These are phyloP conservation scores for Periplaneta americana DNA, from an alignment of 1,140 invertebrate genomes.

Conservation along the genomic window DNA sequence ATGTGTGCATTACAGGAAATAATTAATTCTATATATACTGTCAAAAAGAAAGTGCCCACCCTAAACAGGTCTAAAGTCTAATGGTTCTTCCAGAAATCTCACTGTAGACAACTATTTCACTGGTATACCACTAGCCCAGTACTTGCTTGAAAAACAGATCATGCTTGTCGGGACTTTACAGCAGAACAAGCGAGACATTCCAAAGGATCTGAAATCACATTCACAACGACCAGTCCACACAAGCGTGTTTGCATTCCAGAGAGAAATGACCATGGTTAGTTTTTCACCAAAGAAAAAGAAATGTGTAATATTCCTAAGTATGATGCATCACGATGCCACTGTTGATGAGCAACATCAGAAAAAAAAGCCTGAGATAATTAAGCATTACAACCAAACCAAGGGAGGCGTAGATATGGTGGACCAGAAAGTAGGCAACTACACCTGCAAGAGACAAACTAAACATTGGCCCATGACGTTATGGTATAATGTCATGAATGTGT, in stretches of 20 bases:
- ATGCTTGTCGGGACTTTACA: conserved; percentile 33
- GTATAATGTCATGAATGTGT: conserved; percentile 6
- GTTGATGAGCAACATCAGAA: conserved; percentile 7
- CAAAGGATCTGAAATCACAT: conserved; percentile 16
- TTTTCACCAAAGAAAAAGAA: too few species aligned
- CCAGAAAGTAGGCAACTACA: conserved; percentile 22
- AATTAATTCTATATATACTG: too few species aligned
- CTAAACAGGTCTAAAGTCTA: too few species aligned
- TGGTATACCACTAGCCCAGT: too few species aligned
- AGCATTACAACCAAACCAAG: conserved; percentile 38
- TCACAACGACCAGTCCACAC: neutral
- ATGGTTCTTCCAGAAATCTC: conserved; percentile 31
- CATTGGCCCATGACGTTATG: neutral
- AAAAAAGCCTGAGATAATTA: conserved; percentile 34
- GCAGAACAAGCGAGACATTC: conserved; percentile 36
- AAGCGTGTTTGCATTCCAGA: conserved; percentile 2
- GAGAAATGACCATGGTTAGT: conserved; percentile 17
- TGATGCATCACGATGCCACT: conserved; percentile 15
- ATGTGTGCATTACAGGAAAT: too few species aligned
- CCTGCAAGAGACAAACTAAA: conserved; percentile 9
- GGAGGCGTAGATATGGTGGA: conserved; percentile 39
- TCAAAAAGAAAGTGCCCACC: too few species aligned
- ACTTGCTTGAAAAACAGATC: conserved; percentile 31
- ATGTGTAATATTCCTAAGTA: conserved; percentile 18
- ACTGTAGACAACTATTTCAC: conserved; percentile 38